Conservation (phyloP, 2,113 vertebrate species). For the Oreochromis tanganicae region DNA sequence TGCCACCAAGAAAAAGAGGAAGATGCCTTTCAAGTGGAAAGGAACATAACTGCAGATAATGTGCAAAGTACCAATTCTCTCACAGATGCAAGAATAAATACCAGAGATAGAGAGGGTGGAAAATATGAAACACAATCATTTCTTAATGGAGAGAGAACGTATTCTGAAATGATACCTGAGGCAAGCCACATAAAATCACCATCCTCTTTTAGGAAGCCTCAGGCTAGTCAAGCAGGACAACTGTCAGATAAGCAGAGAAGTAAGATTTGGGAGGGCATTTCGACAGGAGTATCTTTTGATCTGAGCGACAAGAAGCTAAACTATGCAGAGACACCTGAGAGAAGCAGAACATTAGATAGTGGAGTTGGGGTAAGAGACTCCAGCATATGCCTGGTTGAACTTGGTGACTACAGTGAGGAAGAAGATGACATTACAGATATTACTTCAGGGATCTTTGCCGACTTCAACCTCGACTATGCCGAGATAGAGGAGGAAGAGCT, state of each 20-base stretch:
- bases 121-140: constrained; percentile 25
- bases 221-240: background rate
- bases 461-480: constrained; percentile 73
- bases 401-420: constrained; percentile 74
- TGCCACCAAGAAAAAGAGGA: constrained; percentile 46
- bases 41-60: constrained; percentile 15
- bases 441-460: constrained; percentile 77
- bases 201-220: constrained; percentile 30
- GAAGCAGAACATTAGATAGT: background rate
- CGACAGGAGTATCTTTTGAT: constrained; percentile 1
- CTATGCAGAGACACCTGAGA: constrained; percentile 46
- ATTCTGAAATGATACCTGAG: constrained; percentile 49
- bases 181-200: constrained; percentile 26
- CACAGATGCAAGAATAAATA: constrained; percentile 1
- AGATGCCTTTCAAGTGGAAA: constrained; percentile 16
- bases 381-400: constrained; percentile 62
- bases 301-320: constrained; percentile 30
- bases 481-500: constrained; percentile 66
- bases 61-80: constrained; percentile 26
- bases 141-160: constrained; percentile 29
- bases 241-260: constrained; percentile 28
- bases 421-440: constrained; percentile 72
- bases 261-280: constrained; percentile 39
- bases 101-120: background rate
- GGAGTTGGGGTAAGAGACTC: constrained; percentile 63